Percentiles rank a stretch among this genome's conserved stretches.
These are phyloP conservation scores for Temnothorax curvispinosus DNA, from an alignment of 1,140 invertebrate genomes.

Conservation along the genomic window DNA sequence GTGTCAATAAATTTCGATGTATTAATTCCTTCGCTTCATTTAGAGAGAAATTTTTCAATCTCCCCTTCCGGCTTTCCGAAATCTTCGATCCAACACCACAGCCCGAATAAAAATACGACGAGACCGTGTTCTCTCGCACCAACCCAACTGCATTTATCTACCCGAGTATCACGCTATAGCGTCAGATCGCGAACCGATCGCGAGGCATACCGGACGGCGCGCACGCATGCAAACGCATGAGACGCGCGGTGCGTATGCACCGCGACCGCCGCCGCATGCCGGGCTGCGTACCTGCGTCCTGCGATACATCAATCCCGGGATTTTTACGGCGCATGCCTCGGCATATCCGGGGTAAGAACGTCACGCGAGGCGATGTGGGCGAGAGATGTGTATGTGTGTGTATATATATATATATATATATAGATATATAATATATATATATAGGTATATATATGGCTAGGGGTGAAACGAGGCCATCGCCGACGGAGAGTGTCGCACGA, in stretches of 20 bases:
- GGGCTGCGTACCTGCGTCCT: slow-evolving; percentile 83
- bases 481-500: slow-evolving; percentile 12
- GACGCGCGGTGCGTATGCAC: slow-evolving; percentile 30
- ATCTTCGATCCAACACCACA: neutral
- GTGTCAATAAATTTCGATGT: neutral
- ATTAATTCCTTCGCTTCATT: too few species aligned
- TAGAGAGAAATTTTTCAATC: neutral
- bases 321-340: slow-evolving; percentile 85
- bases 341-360: slow-evolving; percentile 78
- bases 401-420: neutral
- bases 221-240: slow-evolving; percentile 77
- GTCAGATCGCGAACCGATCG: neutral
- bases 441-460: slow-evolving; percentile 19
- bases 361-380: slow-evolving; percentile 50
- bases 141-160: neutral
- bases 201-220: neutral
- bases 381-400: neutral
- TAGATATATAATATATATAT: neutral
- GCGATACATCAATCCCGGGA: slow-evolving; percentile 84
- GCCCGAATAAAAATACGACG: neutral
- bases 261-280: neutral
- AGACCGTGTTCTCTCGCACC: neutral
- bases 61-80: neutral
- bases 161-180: neutral
- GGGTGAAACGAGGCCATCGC: slow-evolving; percentile 15